These are phyloP conservation scores for Acanthopagrus latus DNA, from an alignment of 2,797 vertebrate species.

Conservation along the genomic window DNA sequence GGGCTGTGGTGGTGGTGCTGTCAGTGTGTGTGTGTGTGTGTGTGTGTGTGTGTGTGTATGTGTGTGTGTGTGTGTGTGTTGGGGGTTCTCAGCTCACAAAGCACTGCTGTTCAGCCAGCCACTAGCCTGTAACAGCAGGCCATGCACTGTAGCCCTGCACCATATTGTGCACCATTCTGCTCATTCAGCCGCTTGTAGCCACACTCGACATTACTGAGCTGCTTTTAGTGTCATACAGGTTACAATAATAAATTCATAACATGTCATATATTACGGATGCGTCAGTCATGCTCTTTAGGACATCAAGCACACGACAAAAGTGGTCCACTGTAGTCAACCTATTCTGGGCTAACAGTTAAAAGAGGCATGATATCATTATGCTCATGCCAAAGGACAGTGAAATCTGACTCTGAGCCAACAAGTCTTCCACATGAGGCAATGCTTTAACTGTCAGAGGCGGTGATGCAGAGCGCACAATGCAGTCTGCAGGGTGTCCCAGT, in stretches of 20 bases:
- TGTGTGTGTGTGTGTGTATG: slow-evolving; percentile 16
- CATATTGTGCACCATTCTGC: neutral
- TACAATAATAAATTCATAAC: neutral
- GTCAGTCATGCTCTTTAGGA: neutral
- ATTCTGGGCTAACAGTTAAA: slow-evolving; percentile 31
- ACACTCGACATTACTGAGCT: neutral
- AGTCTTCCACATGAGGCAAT: slow-evolving; percentile 39
- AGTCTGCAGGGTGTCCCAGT: slow-evolving; percentile 8
- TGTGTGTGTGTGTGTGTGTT: slow-evolving; percentile 17
- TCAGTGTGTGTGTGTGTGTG: slow-evolving; percentile 24
- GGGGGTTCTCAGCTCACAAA: slow-evolving; percentile 70
- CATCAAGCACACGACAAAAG: neutral
- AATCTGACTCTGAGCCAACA: slow-evolving; percentile 40
- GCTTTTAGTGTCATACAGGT: neutral
- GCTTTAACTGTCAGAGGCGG: slow-evolving; percentile 29
- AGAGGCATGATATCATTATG: slow-evolving; percentile 33
- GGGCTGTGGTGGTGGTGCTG: slow-evolving; percentile 5
- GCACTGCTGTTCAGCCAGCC: slow-evolving; percentile 66
- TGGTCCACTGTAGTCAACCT: slow-evolving; percentile 32
- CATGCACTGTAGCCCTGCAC: slow-evolving; percentile 8
- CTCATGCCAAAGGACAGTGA: slow-evolving; percentile 35
- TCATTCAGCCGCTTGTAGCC: neutral
- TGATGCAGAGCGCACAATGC: neutral
- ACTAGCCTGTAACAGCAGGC: slow-evolving; percentile 51
- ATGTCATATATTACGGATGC: neutral